Conservation (phyloP, 2,888 invertebrate genomes). For the Rotaria socialis region DNA sequence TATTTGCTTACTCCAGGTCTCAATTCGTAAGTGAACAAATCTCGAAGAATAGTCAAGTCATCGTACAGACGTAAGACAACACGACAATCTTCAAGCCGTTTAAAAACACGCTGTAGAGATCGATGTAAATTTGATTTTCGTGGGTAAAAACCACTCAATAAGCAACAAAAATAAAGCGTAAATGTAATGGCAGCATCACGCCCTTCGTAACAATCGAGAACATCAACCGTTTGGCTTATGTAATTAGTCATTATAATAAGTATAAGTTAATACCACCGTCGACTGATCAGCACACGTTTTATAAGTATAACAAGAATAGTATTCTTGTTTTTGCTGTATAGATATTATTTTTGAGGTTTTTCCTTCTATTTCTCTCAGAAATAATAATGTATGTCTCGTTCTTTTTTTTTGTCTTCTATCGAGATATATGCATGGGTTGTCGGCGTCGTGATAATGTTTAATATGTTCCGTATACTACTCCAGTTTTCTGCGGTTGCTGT, state of each 20-base stretch:
- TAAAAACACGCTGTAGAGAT: slow-evolving; percentile 36
- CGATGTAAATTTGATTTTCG: slow-evolving; percentile 38
- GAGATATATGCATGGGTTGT: not conserved
- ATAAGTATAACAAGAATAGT: not conserved
- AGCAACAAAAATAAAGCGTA: slow-evolving; percentile 40
- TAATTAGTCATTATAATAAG: not conserved
- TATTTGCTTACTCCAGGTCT: not conserved
- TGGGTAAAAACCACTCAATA: slow-evolving; percentile 38
- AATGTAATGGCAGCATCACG: slow-evolving; percentile 45
- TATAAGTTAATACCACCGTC: not conserved
- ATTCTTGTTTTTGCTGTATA: not conserved
- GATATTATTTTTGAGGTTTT: not conserved
- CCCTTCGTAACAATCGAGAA: slow-evolving; percentile 45
- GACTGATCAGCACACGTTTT: not conserved
- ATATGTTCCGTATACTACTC: not conserved
- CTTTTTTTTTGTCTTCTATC: not conserved
- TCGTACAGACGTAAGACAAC: slow-evolving; percentile 45
- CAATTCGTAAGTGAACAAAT: slow-evolving; percentile 37
- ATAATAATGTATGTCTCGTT: not conserved
- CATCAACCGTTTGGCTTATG: slow-evolving; percentile 25
- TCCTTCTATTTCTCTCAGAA: not conserved
- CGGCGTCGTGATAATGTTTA: not conserved
- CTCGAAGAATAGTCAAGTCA: slow-evolving; percentile 43
- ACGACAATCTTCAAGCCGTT: slow-evolving; percentile 44
- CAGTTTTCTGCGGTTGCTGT: not conserved